Evolutionary conservation across 2,113 vertebrate genomes (phyloP), one percentile per base, ranked within the genome.

Genomic region (Cyanoderma ruficeps): DNA sequence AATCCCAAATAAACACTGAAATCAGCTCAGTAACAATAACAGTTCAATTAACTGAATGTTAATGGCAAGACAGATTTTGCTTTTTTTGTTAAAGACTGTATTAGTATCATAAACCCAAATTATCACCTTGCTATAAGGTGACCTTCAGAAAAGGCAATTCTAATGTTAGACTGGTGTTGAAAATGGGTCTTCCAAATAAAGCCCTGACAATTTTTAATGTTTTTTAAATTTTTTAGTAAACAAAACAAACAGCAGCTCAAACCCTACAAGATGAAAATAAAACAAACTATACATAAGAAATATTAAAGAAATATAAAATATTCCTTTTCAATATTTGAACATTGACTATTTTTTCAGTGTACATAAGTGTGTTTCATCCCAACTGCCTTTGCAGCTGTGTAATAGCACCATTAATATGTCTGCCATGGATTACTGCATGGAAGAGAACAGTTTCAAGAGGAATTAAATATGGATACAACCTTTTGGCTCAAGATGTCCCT

Each of bases 401-500:
- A 81, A 68, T 3, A 52, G 56, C 61, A 75, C 78, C 60, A 92
- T 74, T 65, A 72, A 72, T 50, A 14, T 21, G 55, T 52, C 55
- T 86, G 50, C 67, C 85, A 56, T 85, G 94, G 93, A 57, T 92
- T 94, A 37, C 75, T 92, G 78, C 80, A 57, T n/a, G 75, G 75
- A 60, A 56, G 61, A 90, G 27, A 96, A 88, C 57, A 77, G 49
- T 65, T 95, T 27, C 53, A 70, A 68, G 59, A 86, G 68, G 64
- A 93, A 95, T 95, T 92, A 90, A 95, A 95, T 59, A 86, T 44
- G 90, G 90, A 88, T 83, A 61, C 68, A 94, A 90, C 82, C 85
- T 90, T 88, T 90, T 95, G 95, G 78, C 94, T 95, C 63, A 80
- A 76, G 82, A 86, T 47, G 46, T 86, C 94, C 95, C 96, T 69